phyloP scores from a whole-genome alignment of 2,888 invertebrate species.

The Eupsilia transversa region DNA sequence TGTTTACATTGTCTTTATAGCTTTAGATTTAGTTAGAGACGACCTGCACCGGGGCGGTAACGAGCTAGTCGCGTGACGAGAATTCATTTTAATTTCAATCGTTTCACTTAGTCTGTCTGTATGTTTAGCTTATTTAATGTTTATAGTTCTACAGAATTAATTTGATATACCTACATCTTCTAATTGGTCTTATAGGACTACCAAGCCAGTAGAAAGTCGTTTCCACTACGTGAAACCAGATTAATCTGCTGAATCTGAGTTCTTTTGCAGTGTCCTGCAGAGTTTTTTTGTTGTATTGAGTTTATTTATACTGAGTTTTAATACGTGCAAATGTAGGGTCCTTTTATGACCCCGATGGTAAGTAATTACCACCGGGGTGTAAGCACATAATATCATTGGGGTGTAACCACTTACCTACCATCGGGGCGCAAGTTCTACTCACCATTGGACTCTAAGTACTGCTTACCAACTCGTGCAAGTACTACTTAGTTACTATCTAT shows the following conservation, averaged over 20 bases:
- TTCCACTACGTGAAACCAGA: not conserved
- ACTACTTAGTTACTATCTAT: not conserved
- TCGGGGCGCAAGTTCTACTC: not conserved
- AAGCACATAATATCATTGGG: not conserved
- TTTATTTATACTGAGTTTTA: not conserved
- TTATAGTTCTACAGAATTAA: conserved; percentile 20
- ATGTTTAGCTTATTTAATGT: conserved; percentile 21
- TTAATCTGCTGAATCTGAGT: not conserved
- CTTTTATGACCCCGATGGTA: not conserved
- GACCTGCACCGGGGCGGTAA: conserved; percentile 51
- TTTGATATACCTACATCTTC: conserved; percentile 26
- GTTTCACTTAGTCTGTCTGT: conserved; percentile 46
- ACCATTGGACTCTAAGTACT: not conserved
- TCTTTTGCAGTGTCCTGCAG: not conserved
- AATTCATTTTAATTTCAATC: conserved; percentile 60
- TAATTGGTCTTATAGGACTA: conserved; percentile 12
- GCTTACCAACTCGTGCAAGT: not conserved
- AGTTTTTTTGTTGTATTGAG: not conserved
- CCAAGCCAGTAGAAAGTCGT: not conserved
- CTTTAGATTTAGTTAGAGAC: conserved; percentile 12
- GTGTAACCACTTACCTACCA: not conserved
- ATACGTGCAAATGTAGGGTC: not conserved
- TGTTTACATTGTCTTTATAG: conserved; percentile 26
- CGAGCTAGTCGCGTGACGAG: conserved; percentile 61
- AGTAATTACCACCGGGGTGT: not conserved